Evolutionary conservation across 2,797 vertebrate species (phyloP), one percentile per base, ranked within the genome.

Genomic region (Clarias laeviceps): DNA sequence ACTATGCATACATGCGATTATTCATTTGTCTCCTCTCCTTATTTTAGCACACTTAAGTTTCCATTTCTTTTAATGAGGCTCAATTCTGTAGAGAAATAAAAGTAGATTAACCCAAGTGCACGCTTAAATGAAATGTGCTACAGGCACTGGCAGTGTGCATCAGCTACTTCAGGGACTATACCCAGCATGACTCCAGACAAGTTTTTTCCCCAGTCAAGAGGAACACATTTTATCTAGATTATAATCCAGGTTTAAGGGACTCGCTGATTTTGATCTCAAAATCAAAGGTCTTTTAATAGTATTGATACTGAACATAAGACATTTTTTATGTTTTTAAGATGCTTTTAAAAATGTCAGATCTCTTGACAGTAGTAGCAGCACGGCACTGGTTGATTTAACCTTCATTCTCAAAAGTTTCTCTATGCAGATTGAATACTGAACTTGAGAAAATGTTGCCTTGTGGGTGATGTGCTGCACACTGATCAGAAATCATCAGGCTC

Each of bases 1-100:
- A 89, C 92, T 84, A 86, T 85, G 90, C 92, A 94, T 93, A 93
- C 92, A 94, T 92, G 92, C 90, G 90, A 91, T 90, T 86, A 89
- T 87, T 88, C 90, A 84, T 93, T 92, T 88, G 90, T 91, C 89
- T 89, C 50, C 66, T 81, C 86, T 88, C 87, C 88, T 93, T 90
- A 89, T 92, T 89, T 88, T 87, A 88, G 86, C 84, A 61, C 84
- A 92, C 90, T 91, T 93, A 91, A 83, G 88, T 92, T 92, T 90
- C 88, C 85, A 83, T 90, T 94, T 93, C 89, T 88, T 82, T 89
- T 92, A 91, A 93, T 93, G 88, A 93, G 86, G 84, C 40, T 83
- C 89, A 87, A 88, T 90, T 93, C 89, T 91, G 78, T 89, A 86
- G 85, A 83, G 84, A 82, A 89, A 88, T 87, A 79, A 87, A 62